These are phyloP conservation scores for Drosophila multiciliata DNA, from an alignment of 2,888 invertebrate species.

Conservation along the genomic window DNA sequence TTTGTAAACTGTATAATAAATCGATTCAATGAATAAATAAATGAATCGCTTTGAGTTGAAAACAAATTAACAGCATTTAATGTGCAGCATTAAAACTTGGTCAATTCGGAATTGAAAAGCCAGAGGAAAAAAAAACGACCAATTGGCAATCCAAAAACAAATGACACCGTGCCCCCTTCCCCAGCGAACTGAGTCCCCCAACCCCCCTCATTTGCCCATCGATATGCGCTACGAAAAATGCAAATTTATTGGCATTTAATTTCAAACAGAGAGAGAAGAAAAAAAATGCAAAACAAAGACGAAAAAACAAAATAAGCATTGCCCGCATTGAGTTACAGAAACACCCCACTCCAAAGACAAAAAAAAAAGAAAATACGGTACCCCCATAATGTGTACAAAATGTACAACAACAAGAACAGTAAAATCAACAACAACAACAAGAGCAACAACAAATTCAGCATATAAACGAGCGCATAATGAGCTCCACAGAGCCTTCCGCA, in stretches of 20 bases:
- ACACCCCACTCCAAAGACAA: conserved; percentile 28
- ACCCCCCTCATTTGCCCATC: neutral
- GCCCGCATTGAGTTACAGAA: conserved; percentile 62
- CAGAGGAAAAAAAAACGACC: conserved; percentile 26
- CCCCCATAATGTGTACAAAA: conserved; percentile 72
- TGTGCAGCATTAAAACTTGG: conserved; percentile 72
- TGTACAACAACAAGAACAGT: conserved; percentile 45
- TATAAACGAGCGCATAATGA: conserved; percentile 82
- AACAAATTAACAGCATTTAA: conserved; percentile 79
- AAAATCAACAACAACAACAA: conserved; percentile 32
- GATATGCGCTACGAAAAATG: conserved; percentile 50
- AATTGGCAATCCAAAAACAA: conserved; percentile 58
- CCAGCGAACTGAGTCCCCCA: too few species aligned
- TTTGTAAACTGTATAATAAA: neutral
- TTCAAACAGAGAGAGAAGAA: conserved; percentile 44
- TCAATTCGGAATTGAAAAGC: conserved; percentile 69
- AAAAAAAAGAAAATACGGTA: conserved; percentile 23
- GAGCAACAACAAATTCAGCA: conserved; percentile 77
- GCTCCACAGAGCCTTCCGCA: conserved; percentile 68
- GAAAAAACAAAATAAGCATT: conserved; percentile 20
- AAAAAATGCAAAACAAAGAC: neutral
- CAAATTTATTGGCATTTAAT: conserved; percentile 80
- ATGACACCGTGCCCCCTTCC: conserved; percentile 46
- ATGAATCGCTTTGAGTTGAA: conserved; percentile 53
- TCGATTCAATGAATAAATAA: conserved; percentile 30